phyloP scores from a whole-genome alignment of 2,797 vertebrate species.

The Acipenser oxyrinchus region DNA sequence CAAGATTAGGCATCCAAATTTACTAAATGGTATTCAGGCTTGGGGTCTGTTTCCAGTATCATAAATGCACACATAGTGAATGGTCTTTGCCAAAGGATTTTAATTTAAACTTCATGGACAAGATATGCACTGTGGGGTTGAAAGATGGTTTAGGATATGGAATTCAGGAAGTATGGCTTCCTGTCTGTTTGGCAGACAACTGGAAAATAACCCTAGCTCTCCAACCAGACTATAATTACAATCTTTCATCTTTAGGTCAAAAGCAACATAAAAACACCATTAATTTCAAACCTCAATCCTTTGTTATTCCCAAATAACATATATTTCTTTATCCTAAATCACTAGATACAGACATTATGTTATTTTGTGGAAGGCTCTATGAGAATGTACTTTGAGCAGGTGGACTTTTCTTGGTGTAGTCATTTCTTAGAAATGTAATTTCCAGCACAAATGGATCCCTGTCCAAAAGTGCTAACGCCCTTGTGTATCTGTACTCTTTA shows the following conservation, averaged over 20 bases:
- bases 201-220: background rate
- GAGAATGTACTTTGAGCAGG: too few relatives aligned
- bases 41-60: background rate
- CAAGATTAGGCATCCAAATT: constrained; percentile 40
- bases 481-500: too few relatives aligned
- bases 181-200: constrained; percentile 4
- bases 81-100: constrained; percentile 12
- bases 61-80: constrained; percentile 4
- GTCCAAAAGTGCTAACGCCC: too few relatives aligned
- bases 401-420: too few relatives aligned
- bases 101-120: constrained; percentile 8
- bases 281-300: constrained; percentile 16
- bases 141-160: constrained; percentile 16
- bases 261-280: constrained; percentile 1
- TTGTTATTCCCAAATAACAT: constrained; percentile 14
- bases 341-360: too few relatives aligned
- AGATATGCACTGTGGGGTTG: constrained; percentile 8
- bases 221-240: constrained; percentile 1
- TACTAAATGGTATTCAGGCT: background rate
- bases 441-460: too few relatives aligned
- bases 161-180: constrained; percentile 14
- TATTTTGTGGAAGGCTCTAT: too few relatives aligned
- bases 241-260: background rate
- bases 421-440: too few relatives aligned
- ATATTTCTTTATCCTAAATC: too few relatives aligned